These are phyloP conservation scores for Trachelus stipa DNA, from an alignment of 2,888 invertebrate species.

Conservation along the genomic window DNA sequence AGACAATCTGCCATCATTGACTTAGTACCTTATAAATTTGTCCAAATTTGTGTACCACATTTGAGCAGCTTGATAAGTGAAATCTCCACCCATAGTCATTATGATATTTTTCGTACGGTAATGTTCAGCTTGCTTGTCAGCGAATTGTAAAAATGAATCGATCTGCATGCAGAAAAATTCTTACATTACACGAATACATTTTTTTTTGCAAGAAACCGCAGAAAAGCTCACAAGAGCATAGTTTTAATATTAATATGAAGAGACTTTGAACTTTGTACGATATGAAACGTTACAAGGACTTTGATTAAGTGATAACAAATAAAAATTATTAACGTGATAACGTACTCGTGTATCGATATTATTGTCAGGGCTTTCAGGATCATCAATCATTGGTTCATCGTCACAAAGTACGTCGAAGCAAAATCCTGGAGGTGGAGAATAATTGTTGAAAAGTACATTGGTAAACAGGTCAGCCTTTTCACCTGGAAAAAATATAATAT, in stretches of 20 bases:
- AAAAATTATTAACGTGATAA: not conserved
- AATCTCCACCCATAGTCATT: slow-evolving; percentile 93
- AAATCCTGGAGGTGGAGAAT: slow-evolving; percentile 89
- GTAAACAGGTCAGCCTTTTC: slow-evolving; percentile 82
- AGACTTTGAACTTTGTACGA: not conserved
- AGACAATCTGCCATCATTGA: not conserved
- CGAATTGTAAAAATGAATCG: slow-evolving; percentile 70
- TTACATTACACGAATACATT: slow-evolving; percentile 4
- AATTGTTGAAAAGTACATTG: slow-evolving; percentile 83
- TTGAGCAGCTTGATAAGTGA: slow-evolving; percentile 85
- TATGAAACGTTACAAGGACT: not conserved
- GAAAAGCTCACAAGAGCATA: slow-evolving; percentile 4
- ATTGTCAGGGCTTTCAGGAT: slow-evolving; percentile 81
- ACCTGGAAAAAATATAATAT: slow-evolving; percentile 62
- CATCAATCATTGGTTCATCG: slow-evolving; percentile 90
- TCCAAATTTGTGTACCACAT: slow-evolving; percentile 88
- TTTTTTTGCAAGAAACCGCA: slow-evolving; percentile 9
- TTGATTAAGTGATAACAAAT: not conserved
- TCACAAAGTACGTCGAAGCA: slow-evolving; percentile 91
- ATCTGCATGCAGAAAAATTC: slow-evolving; percentile 46
- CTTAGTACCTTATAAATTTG: slow-evolving; percentile 78
- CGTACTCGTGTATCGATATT: slow-evolving; percentile 77
- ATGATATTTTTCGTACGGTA: slow-evolving; percentile 81
- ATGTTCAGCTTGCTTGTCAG: slow-evolving; percentile 69
- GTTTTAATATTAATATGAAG: not conserved